Conservation (phyloP, 2,888 invertebrate species). For the Temnothorax unifasciatus region DNA sequence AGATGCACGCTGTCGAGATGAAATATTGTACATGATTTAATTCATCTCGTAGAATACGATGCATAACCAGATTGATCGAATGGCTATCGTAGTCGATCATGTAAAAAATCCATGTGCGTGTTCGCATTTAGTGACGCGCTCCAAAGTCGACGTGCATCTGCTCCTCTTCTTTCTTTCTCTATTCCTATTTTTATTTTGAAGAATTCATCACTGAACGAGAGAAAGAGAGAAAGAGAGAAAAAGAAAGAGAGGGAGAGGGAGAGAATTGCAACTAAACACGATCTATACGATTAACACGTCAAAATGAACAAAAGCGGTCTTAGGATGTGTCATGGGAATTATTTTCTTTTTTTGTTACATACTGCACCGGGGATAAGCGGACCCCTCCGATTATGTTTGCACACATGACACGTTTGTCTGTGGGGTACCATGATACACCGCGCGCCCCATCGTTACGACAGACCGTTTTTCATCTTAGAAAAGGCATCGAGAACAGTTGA, state of each 20-base stretch:
- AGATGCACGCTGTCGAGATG: neutral
- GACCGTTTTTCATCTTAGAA: constrained; percentile 41
- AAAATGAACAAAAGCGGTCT: constrained; percentile 78
- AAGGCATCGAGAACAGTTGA: constrained; percentile 32
- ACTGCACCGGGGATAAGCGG: constrained; percentile 61
- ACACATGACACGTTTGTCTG: constrained; percentile 79
- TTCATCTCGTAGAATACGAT: neutral
- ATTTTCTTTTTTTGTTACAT: constrained; percentile 72
- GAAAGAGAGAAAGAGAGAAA: neutral
- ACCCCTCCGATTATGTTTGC: constrained; percentile 80
- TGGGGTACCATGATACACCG: constrained; percentile 76
- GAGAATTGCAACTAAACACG: constrained; percentile 66
- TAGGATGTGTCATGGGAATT: constrained; percentile 79
- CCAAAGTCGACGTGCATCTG: constrained; percentile 63
- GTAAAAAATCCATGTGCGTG: neutral
- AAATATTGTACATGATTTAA: constrained; percentile 8
- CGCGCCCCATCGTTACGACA: constrained; percentile 48
- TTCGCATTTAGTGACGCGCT: neutral
- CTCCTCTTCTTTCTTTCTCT: constrained; percentile 56
- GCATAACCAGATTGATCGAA: constrained; percentile 12
- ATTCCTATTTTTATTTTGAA: constrained; percentile 42
- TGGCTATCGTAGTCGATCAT: constrained; percentile 7
- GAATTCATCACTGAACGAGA: constrained; percentile 59
- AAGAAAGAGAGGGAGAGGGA: neutral
- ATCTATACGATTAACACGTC: constrained; percentile 83